Evolutionary conservation across 2,797 vertebrate genomes (phyloP).

Genomic region (Coracias cyanogaster): DNA sequence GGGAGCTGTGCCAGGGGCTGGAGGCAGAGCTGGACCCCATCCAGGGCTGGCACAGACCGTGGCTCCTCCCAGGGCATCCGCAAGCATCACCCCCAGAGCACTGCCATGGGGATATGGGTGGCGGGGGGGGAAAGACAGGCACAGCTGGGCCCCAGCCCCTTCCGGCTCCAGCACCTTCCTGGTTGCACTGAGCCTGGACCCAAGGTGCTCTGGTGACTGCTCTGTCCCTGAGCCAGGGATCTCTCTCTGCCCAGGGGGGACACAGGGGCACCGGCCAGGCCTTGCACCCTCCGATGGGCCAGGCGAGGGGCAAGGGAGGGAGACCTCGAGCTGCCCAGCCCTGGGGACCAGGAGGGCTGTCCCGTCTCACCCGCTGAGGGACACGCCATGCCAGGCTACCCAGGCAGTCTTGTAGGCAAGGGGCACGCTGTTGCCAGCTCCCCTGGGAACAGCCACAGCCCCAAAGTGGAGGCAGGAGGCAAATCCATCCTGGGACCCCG

Average conservation of each 20-base stretch:
- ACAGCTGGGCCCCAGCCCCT: background rate
- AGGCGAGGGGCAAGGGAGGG: fast-evolving
- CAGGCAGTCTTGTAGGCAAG: background rate
- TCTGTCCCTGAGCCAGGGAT: background rate
- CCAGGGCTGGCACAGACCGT: background rate
- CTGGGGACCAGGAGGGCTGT: background rate
- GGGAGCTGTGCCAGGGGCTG: background rate
- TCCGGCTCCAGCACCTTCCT: background rate
- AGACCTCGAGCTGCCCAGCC: background rate
- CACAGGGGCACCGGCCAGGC: fast-evolving
- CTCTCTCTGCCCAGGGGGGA: background rate
- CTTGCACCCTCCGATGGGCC: fast-evolving
- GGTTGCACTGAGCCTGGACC: fast-evolving
- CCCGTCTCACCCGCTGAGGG: fast-evolving
- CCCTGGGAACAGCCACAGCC: background rate
- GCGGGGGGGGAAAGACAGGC: fast-evolving
- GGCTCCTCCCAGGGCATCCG: background rate
- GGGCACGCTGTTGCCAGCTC: background rate
- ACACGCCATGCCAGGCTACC: background rate
- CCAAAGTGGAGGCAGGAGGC: background rate
- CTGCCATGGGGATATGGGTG: fast-evolving
- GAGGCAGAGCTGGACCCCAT: background rate
- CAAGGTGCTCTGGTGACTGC: background rate
- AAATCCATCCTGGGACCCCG: background rate
- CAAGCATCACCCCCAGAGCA: background rate